Evolutionary conservation across 2,888 invertebrate species (phyloP), one percentile per base, ranked within the genome.

Genomic region (Malacosoma neustria): DNA sequence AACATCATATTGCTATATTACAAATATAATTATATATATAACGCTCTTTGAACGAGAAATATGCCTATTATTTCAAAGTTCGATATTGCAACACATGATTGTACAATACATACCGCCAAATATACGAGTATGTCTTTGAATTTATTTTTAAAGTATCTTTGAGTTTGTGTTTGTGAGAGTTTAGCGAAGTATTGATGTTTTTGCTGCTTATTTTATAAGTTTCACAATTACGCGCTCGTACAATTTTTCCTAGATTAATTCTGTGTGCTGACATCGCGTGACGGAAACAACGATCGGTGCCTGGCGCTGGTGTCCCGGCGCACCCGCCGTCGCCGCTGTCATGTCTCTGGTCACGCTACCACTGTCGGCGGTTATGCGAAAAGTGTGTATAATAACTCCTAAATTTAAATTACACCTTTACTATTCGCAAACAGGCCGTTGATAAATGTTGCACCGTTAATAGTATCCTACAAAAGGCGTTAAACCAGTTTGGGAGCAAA

Each of bases 281-380:
- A 48, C 61, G 64, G 61, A 53, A 54, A 50, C 49, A 45, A 48
- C 48, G 50, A 51, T 41, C 64, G 66, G 80, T 77, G 68, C 79
- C 81, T 64, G 75, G 72, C 66, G 55, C 54, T 53, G 57, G 56
- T 60, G 52, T 51, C 57, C 52, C 57, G 61, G 62, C 65, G 57
- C 62, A 55, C 54, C 61, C 46, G 54, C 51, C 58, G 61, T 58
- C 61, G 56, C 54, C 60, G 65, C 69, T 72, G 76, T 74, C 81
- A 72, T 74, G 74, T 80, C 63, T 55, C 65, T 59, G 64, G 72
- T 76, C 81, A 81, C 82, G 81, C 72, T 58, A 76, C 49, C 38
- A 29, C 42, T 34, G 38, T 46, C 13, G 32, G 43, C 41, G 13
- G 49, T 48, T 49, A 49, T 51, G 53, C 53, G 49, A 50, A 49